These are phyloP conservation scores for Poeciliopsis turrubarensis DNA, from an alignment of 2,113 vertebrate species.

Conservation along the genomic window DNA sequence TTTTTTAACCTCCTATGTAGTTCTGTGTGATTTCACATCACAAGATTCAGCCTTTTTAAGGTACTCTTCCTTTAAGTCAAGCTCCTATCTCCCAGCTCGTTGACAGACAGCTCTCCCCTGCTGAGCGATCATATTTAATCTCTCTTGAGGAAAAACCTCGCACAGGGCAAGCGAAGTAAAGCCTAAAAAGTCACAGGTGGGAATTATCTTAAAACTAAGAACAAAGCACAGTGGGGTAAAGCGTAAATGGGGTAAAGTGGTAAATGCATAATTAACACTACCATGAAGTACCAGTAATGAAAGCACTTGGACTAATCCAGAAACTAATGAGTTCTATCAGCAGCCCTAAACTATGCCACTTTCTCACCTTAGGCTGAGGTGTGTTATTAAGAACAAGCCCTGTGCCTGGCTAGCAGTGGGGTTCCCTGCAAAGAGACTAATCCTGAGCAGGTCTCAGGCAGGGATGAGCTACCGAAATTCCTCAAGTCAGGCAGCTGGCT, in stretches of 20 bases:
- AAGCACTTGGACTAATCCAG: constrained; percentile 59
- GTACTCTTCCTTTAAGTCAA: neutral
- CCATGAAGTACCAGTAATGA: constrained; percentile 43
- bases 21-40: neutral
- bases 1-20: neutral
- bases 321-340: constrained; percentile 66
- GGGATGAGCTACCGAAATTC: constrained; percentile 63
- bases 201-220: constrained; percentile 12
- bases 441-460: constrained; percentile 50
- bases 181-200: constrained; percentile 17
- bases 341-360: constrained; percentile 36
- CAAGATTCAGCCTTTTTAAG: neutral
- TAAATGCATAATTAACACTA: constrained; percentile 48
- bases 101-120: neutral
- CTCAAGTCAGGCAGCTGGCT: constrained; percentile 60
- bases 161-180: neutral
- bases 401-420: constrained; percentile 33
- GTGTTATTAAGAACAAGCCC: constrained; percentile 46
- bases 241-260: constrained; percentile 36
- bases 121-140: constrained; percentile 4
- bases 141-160: constrained; percentile 2
- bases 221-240: constrained; percentile 1
- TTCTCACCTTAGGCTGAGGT: constrained; percentile 63
- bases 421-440: constrained; percentile 65
- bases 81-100: neutral